Evolutionary conservation across 1,140 invertebrate genomes (phyloP).

Genomic region (Armadillidium nasatum): DNA sequence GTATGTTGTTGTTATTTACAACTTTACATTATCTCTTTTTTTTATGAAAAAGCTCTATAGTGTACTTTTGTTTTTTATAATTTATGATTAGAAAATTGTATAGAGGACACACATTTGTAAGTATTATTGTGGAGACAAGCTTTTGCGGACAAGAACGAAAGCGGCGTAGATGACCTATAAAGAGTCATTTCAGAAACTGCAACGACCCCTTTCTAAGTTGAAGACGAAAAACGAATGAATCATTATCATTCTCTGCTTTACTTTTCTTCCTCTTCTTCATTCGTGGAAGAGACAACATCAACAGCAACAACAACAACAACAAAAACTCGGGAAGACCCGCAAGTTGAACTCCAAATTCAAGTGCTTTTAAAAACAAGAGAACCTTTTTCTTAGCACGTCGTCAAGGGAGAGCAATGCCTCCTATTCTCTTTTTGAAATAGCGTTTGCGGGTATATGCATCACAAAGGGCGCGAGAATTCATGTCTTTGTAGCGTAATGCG

Average conservation of each 20-base stretch:
- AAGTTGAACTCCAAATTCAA: not conserved
- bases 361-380: constrained; percentile 1
- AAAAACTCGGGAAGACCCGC: too few relatives aligned
- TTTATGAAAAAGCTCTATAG: too few relatives aligned
- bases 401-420: constrained; percentile 6
- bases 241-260: not conserved
- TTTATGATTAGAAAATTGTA: too few relatives aligned
- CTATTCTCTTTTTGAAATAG: constrained; percentile 6
- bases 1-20: too few relatives aligned
- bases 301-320: too few relatives aligned
- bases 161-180: not conserved
- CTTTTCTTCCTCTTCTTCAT: too few relatives aligned
- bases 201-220: not conserved
- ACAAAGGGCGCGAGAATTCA: constrained; percentile 1
- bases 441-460: constrained; percentile 9
- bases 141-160: not conserved
- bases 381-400: constrained; percentile 4
- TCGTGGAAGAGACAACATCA: too few relatives aligned
- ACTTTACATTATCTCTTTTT: too few relatives aligned
- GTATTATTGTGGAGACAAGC: not conserved
- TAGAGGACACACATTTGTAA: too few relatives aligned
- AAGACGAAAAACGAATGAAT: not conserved
- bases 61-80: too few relatives aligned
- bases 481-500: constrained; percentile 6
- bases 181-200: not conserved